These are phyloP conservation scores for Cabera pusaria DNA, from an alignment of 2,888 invertebrate genomes.

Conservation along the genomic window DNA sequence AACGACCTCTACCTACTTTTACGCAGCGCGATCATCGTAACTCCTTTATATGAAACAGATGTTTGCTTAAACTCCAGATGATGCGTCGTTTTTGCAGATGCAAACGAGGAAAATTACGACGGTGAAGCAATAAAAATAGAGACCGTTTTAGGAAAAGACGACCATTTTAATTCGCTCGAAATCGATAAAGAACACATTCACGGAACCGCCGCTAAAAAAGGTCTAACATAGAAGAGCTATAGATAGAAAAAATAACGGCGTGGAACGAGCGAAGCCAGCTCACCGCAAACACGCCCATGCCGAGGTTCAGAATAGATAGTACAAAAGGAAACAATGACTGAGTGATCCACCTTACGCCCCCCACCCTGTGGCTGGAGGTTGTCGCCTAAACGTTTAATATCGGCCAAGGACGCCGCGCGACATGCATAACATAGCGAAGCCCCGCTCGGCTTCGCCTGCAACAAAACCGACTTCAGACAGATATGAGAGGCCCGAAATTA, in stretches of 20 bases:
- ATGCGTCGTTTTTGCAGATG: slow-evolving; percentile 2
- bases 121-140: not conserved
- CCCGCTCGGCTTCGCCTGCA: slow-evolving; percentile 32
- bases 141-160: no score
- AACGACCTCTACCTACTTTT: slow-evolving; percentile 12
- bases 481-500: slow-evolving; percentile 45
- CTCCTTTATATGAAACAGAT: slow-evolving; percentile 6
- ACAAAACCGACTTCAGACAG: slow-evolving; percentile 38
- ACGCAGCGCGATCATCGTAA: slow-evolving; percentile 9
- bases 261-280: slow-evolving; percentile 19
- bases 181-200: no score
- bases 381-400: slow-evolving; percentile 69
- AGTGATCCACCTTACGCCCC: slow-evolving; percentile 52
- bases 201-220: not conserved
- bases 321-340: slow-evolving; percentile 63
- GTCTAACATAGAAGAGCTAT: not conserved
- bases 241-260: slow-evolving; percentile 6
- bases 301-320: slow-evolving; percentile 44
- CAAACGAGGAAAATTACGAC: slow-evolving; percentile 3
- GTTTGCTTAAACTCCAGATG: slow-evolving; percentile 8
- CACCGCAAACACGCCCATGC: slow-evolving; percentile 40
- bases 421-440: slow-evolving; percentile 44
- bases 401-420: slow-evolving; percentile 65
- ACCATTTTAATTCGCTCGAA: no score
- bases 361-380: slow-evolving; percentile 41